Evolutionary conservation across 1,140 invertebrate genomes (phyloP), one percentile per base, ranked within the genome.

Genomic region (Bathynomus jamesi): DNA sequence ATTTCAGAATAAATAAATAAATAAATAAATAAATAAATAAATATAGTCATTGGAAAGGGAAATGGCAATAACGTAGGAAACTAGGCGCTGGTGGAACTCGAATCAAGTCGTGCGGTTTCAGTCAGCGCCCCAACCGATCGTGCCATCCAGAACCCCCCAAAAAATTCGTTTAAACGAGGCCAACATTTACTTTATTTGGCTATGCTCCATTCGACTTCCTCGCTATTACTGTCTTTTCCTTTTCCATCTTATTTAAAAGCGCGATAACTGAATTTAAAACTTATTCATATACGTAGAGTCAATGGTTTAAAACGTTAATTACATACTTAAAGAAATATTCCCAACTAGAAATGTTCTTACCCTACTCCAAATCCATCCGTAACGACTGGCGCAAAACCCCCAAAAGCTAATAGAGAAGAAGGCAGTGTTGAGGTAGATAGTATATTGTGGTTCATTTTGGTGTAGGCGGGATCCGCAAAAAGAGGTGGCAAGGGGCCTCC

Each of bases 381-480:
- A 2, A 92, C 88, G 17, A 97, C 95, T 7, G 96, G 94, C 2
- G 93, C 96, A 86, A 99, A 99, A 5, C 93, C 94, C 27, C 96
- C 96, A 40, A 90, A 88, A 69, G 88, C 80, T n/a, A 98, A 88
- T 75, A 88, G 87, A n/a, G 93, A 89, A 74, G 94, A 94, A 2
- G 89, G 89, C 17, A 99, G 82, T 4, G 96, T 98, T 25, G 95
- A 98, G 0, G 96, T 98, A 60, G 95, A 98, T n/a, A 99, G 81
- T 71, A 96, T 90, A 79, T 93, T 95, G 75, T 95, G 87, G 84
- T 96, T 96, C 61, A 98, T 88, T 73, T 83, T 84, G 29, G 85
- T 81, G 81, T 96, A 98, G 40, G 90, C 89, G 65, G 89, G 87
- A 80, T 96, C 93, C 68, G 86, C 83, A 81, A 89, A 98, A 64